Evolutionary conservation across 2,797 vertebrate genomes (phyloP).

Genomic region (Decapterus maruadsi): DNA sequence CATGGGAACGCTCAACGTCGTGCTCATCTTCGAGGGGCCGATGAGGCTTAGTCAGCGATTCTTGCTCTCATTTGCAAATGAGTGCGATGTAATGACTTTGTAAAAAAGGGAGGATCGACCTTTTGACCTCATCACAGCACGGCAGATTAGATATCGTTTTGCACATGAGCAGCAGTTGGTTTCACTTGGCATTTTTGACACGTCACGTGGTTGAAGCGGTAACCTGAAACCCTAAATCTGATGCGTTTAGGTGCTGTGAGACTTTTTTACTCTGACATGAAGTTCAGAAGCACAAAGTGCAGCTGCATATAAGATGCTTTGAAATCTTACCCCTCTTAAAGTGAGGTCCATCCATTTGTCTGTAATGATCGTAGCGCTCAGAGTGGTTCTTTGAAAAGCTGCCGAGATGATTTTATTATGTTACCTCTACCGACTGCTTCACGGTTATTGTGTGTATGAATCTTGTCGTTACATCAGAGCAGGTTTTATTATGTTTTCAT

Average conservation of each 20-base stretch:
- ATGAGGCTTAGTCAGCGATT: constrained; percentile 47
- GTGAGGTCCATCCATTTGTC: background rate
- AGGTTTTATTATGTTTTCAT: constrained; percentile 7
- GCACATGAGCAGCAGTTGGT: constrained; percentile 5
- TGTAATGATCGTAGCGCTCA: background rate
- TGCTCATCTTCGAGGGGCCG: constrained; percentile 19
- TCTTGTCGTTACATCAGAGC: background rate
- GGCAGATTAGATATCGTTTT: constrained; percentile 71
- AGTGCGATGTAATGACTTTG: constrained; percentile 32
- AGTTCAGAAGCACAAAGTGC: background rate
- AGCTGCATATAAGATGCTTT: background rate
- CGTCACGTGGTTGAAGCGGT: background rate
- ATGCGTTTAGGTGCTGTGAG: constrained; percentile 4
- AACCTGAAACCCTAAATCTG: constrained; percentile 9
- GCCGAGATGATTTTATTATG: background rate
- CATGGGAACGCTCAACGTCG: constrained; percentile 48
- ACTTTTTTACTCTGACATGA: background rate
- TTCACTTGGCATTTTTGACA: constrained; percentile 1
- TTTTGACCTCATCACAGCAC: constrained; percentile 52
- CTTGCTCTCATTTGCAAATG: constrained; percentile 48
- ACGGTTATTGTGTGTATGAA: background rate
- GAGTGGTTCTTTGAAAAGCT: background rate
- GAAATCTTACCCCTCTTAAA: background rate
- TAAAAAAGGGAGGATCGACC: constrained; percentile 39
- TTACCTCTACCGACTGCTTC: background rate